Conservation (phyloP, 92 coral and sea anemone species). For the Actinostola sp. region DNA sequence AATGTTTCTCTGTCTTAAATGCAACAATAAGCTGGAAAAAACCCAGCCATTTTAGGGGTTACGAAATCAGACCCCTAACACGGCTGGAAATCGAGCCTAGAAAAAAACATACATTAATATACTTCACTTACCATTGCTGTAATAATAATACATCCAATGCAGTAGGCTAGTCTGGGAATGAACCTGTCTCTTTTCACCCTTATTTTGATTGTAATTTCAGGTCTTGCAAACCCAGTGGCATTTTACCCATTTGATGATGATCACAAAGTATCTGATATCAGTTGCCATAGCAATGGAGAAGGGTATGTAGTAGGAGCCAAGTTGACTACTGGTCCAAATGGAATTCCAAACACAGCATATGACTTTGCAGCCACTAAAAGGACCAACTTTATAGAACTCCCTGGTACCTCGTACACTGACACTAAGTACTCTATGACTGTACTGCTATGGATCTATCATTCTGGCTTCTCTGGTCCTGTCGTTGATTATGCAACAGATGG, state of each 20-base stretch:
- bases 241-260: conserved; percentile 64
- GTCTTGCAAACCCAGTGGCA: conserved; percentile 69
- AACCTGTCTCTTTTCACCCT: too few relatives aligned
- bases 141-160: too few relatives aligned
- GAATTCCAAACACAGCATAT: conserved; percentile 51
- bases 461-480: conserved; percentile 70
- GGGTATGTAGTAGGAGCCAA: conserved; percentile 53
- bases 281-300: conserved; percentile 75
- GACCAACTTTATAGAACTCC: conserved; percentile 71
- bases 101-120: too few relatives aligned
- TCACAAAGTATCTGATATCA: conserved; percentile 60
- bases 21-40: too few relatives aligned
- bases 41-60: too few relatives aligned
- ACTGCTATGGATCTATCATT: conserved; percentile 66
- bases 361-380: conserved; percentile 64
- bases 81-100: too few relatives aligned
- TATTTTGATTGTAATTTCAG: too few relatives aligned
- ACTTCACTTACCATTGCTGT: too few relatives aligned
- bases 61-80: too few relatives aligned
- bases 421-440: conserved; percentile 64
- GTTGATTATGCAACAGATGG: conserved; percentile 44
- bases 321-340: conserved; percentile 52
- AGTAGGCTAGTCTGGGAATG: too few relatives aligned
- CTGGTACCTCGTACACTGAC: conserved; percentile 57
- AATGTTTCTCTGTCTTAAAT: too few relatives aligned